These are phyloP conservation scores for Antheraea yamamai DNA, from an alignment of 2,888 invertebrate species.

Conservation along the genomic window DNA sequence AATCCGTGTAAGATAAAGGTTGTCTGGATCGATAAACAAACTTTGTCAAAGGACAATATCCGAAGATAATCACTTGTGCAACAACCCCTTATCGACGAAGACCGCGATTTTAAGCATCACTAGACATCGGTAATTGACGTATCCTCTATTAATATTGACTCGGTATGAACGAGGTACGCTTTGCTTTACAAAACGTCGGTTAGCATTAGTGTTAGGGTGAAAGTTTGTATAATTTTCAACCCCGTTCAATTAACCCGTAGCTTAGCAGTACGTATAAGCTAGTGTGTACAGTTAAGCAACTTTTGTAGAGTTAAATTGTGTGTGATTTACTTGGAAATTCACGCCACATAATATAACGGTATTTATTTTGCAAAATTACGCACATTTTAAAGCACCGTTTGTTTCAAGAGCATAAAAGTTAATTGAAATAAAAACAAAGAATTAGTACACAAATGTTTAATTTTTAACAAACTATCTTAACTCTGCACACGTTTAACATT, in stretches of 20 bases:
- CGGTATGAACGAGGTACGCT: conserved; percentile 39
- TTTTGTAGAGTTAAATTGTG: conserved; percentile 52
- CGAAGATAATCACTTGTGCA: conserved; percentile 28
- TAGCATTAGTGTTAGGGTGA: conserved; percentile 42
- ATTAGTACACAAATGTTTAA: background rate
- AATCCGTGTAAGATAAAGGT: background rate
- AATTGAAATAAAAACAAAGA: background rate
- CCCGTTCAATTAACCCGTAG: conserved; percentile 39
- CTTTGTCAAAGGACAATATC: conserved; percentile 22
- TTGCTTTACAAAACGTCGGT: conserved; percentile 26
- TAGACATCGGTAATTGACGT: conserved; percentile 75
- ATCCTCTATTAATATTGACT: conserved; percentile 77
- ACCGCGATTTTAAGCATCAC: conserved; percentile 70
- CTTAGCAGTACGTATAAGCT: conserved; percentile 35
- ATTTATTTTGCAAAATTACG: background rate
- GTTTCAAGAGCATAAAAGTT: background rate
- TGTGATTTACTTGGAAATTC: conserved; percentile 44
- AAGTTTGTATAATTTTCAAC: conserved; percentile 53
- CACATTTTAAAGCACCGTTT: background rate
- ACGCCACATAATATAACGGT: conserved; percentile 14
- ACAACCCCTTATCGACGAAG: conserved; percentile 43
- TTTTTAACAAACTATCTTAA: background rate
- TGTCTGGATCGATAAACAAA: background rate
- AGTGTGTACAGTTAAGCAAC: conserved; percentile 41
- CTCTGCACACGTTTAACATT: no score